Evolutionary conservation across 1,140 invertebrate species (phyloP).

Genomic region (Harpegnathos saltator): DNA sequence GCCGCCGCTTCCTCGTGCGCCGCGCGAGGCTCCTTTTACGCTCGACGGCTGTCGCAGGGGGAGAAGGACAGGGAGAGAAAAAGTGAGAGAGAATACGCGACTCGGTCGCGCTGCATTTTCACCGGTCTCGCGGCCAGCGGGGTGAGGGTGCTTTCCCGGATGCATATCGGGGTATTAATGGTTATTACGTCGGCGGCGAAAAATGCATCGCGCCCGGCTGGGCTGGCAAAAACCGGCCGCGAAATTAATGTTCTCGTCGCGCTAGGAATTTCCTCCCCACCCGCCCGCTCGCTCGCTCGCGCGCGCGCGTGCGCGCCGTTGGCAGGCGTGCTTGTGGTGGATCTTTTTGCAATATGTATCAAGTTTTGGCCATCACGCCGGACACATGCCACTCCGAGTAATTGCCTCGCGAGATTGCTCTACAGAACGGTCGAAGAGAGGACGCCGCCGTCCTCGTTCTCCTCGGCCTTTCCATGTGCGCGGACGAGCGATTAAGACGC

Average conservation of each 20-base stretch:
- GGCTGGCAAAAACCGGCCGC: slow-evolving; percentile 43
- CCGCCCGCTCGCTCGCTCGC: slow-evolving; percentile 7
- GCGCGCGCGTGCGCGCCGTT: slow-evolving; percentile 1
- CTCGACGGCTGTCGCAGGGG: too few relatives aligned
- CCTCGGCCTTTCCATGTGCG: neutral
- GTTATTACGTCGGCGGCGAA: slow-evolving; percentile 34
- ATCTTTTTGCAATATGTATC: slow-evolving; percentile 35
- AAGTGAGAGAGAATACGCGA: too few relatives aligned
- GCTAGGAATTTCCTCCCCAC: slow-evolving; percentile 52
- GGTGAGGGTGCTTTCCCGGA: neutral
- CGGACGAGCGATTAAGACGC: neutral
- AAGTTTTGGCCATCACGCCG: slow-evolving; percentile 42
- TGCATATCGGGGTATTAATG: slow-evolving; percentile 35
- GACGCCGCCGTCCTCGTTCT: too few relatives aligned
- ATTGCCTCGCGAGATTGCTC: slow-evolving; percentile 37
- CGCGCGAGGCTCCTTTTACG: slow-evolving; percentile 8
- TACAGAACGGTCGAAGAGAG: neutral
- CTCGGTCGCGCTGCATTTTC: neutral
- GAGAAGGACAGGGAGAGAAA: too few relatives aligned
- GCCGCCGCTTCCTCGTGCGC: slow-evolving; percentile 1
- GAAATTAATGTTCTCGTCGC: slow-evolving; percentile 52
- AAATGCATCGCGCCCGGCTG: neutral
- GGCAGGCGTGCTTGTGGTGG: neutral
- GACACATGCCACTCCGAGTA: slow-evolving; percentile 38
- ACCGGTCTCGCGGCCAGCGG: neutral